Evolutionary conservation across 2,113 vertebrate genomes (phyloP), one percentile per base, ranked within the genome.

Genomic region (Pedetes capensis): DNA sequence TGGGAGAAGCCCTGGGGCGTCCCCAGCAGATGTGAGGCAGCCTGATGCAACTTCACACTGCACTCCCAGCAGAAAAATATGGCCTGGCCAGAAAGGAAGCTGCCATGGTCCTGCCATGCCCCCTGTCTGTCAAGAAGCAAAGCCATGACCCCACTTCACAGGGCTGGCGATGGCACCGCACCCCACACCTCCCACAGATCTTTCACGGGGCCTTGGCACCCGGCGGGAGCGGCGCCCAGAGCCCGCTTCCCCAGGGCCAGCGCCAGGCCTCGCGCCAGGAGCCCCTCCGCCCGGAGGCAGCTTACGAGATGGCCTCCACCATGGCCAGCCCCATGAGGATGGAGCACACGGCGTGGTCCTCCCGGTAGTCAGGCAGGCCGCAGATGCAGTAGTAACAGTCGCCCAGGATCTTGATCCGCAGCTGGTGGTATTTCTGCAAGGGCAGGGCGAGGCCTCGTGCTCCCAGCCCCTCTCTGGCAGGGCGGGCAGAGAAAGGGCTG

Each of bases 371-470:
- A 0, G 99, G 99, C 93, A 99, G 98, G 20, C 99, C 99, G 4
- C 99, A 99, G 98, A 99, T 99, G 93, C 99, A 99, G 97, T 99
- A 99, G 96, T 99, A 99, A 83, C 99, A 99, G 97, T 99, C 99
- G 0, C 99, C 99, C 78, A 99, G 98, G 96, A 99, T 99, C 98
- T 99, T 99, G 95, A 99, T 99, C 37, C 99, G 98, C 93, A 99
- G 96, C 95, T 99, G 99, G 96, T 99, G 99, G 96, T 99, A 98
- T 97, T 99, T 98, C 99, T 99, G 98, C 47, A 93, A 96, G 49
- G 13, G 7, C 42, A 72, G 51, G n/a, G 68, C 29, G 1, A 0
- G 18, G 37, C 5, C 55, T 47, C n/a, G 13, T 18, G 94, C 49
- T 39, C 55, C 76, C 0, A 25, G 89, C n/a, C 57, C 42, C 76